Evolutionary conservation across 2,797 vertebrate species (phyloP).

Genomic region (Sorex maritimensis): DNA sequence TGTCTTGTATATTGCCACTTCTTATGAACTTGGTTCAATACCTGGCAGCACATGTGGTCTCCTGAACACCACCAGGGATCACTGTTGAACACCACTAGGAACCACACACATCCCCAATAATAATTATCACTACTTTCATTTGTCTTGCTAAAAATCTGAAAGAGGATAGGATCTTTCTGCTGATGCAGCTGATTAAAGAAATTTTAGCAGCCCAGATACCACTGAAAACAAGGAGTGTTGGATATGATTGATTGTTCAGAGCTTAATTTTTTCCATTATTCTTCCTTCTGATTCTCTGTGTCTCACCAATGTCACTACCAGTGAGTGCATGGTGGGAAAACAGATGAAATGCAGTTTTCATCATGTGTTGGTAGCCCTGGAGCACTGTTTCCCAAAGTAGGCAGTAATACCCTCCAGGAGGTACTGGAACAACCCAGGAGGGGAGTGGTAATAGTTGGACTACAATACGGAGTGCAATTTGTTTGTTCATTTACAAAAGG

Average conservation of each 20-base stretch:
- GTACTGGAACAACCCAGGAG: too few relatives aligned
- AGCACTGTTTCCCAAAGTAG: too few relatives aligned
- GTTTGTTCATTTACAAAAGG: too few relatives aligned
- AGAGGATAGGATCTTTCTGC: background rate
- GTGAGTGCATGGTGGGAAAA: constrained; percentile 33
- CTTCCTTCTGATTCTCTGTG: background rate
- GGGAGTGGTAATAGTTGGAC: too few relatives aligned
- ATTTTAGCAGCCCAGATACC: constrained; percentile 9
- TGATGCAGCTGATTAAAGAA: constrained; percentile 50
- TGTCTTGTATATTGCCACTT: too few relatives aligned
- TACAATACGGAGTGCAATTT: too few relatives aligned
- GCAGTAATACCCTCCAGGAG: too few relatives aligned
- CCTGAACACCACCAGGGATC: too few relatives aligned
- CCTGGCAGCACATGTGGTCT: too few relatives aligned
- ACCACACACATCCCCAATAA: too few relatives aligned
- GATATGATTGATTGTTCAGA: constrained; percentile 19
- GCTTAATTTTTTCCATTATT: constrained; percentile 15
- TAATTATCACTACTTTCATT: constrained; percentile 65
- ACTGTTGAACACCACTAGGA: too few relatives aligned
- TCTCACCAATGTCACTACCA: constrained; percentile 40
- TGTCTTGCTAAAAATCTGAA: constrained; percentile 63
- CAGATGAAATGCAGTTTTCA: constrained; percentile 23
- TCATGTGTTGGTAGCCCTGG: constrained; percentile 39
- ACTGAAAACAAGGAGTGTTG: constrained; percentile 43
- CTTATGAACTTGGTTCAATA: too few relatives aligned